Evolutionary conservation across 2,888 invertebrate genomes (phyloP), one percentile per base, ranked within the genome.

Genomic region (Biston stratarius): DNA sequence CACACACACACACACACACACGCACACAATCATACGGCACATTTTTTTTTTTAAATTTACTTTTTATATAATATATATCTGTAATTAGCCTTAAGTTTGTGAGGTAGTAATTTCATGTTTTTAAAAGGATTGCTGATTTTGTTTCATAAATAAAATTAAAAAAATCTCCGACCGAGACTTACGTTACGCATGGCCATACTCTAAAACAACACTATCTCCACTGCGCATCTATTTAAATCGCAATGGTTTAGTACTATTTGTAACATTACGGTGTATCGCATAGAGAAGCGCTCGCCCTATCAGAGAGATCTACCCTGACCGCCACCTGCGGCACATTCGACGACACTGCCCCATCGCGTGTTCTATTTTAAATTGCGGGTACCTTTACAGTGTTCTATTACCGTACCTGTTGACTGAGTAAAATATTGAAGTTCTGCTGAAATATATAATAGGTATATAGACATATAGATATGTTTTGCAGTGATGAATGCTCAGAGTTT

Each of bases 321-420:
- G 88, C 75, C 91, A 92, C 92, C 92, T 89, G 90, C 84, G 90
- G 87, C 89, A 83, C 79, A 78, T 78, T 82, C 85, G 40, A 15
- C 79, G 87, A 91, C 90, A 88, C 81, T 83, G 78, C 76, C 76
- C 82, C 79, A 78, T 82, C 81, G 83, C 87, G 79, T 90, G 90
- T 90, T 84, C 84, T 85, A 90, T 90, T n/a, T 91, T 89, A 91
- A 91, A 91, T 91, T 81, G 77, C 69, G 73, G 75, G 73, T 74
- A 75, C 75, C 84, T 81, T 81, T 34, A 48, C 33, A 51, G 58
- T 52, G 51, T 74, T 64, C 47, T 40, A 42, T 8, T 14, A 38
- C 24, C 8, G 12, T 12, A 8, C 8, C 15, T 47, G 10, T 6
- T 47, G 8, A 12, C 24, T 24, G 3, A 24, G 24, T 2, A 24